A percentile compares a stretch with the other conserved stretches of the same genome.
phyloP scores from a whole-genome alignment of 2,888 invertebrate species.

The Tetheella fluctuosa region DNA sequence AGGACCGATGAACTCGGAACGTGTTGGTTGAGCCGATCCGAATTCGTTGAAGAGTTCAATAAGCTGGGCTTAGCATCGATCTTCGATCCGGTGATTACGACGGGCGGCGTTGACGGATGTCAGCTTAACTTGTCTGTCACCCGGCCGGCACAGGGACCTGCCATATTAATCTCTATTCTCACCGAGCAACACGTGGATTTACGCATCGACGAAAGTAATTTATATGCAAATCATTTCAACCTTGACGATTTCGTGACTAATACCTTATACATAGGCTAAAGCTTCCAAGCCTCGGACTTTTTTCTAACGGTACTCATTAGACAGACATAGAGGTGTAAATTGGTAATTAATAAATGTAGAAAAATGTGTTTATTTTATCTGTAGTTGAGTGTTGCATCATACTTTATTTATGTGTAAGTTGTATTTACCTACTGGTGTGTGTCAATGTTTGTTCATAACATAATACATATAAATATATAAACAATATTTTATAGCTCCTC shows the following conservation, averaged over 20 bases:
- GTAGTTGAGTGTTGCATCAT: background rate
- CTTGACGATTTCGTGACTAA: constrained; percentile 79
- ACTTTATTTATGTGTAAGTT: background rate
- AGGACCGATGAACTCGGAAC: constrained; percentile 62
- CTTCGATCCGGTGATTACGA: constrained; percentile 80
- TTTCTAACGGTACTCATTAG: constrained; percentile 55
- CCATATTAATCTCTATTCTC: constrained; percentile 81
- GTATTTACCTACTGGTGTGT: background rate
- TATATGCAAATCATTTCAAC: constrained; percentile 82
- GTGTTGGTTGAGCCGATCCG: constrained; percentile 61
- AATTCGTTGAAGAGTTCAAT: constrained; percentile 76
- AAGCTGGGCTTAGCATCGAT: constrained; percentile 81
- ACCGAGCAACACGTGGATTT: constrained; percentile 81
- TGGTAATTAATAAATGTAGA: constrained; percentile 37
- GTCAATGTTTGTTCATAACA: background rate
- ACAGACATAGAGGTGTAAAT: constrained; percentile 52
- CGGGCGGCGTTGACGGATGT: constrained; percentile 81
- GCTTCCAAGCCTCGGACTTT: constrained; percentile 58
- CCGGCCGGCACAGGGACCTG: constrained; percentile 70
- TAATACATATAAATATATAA: too few relatives aligned
- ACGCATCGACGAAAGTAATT: constrained; percentile 80
- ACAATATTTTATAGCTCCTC: background rate
- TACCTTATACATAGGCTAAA: constrained; percentile 60
- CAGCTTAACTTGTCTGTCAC: constrained; percentile 82
- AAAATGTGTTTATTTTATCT: constrained; percentile 26